Evolutionary conservation across 2,113 vertebrate genomes (phyloP).

Genomic region (Columbina picui): DNA sequence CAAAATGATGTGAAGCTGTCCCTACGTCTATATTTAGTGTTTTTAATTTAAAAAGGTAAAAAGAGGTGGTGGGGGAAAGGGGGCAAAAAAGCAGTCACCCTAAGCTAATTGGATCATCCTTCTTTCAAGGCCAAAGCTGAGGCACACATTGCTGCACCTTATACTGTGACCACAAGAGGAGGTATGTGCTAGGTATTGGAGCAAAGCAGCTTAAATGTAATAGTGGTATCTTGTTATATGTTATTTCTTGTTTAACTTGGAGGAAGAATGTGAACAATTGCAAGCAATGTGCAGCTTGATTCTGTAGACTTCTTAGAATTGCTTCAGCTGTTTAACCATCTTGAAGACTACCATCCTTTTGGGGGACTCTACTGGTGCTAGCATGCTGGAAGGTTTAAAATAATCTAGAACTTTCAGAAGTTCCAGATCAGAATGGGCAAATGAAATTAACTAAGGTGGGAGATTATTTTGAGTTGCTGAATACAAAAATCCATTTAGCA

Average conservation of each 20-base stretch:
- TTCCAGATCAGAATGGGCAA: background rate
- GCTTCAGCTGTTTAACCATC: background rate
- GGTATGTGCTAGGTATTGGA: background rate
- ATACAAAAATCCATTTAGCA: background rate
- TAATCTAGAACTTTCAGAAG: background rate
- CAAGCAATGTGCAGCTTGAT: background rate
- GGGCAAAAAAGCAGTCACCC: too few species aligned
- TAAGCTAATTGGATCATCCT: background rate
- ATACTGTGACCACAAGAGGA: background rate
- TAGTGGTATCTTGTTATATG: background rate
- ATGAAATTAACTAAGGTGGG: background rate
- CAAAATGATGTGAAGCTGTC: background rate
- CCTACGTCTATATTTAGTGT: background rate
- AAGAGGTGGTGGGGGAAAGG: too few species aligned
- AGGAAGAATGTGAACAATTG: background rate
- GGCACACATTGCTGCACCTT: accelerated
- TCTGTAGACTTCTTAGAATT: background rate
- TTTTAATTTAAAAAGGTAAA: background rate
- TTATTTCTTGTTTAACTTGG: background rate
- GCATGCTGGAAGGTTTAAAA: background rate
- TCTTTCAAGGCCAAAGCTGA: background rate
- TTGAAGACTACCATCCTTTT: background rate
- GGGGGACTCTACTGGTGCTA: background rate
- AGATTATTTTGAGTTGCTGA: background rate
- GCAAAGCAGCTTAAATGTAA: background rate